Evolutionary conservation across 2,113 vertebrate genomes (phyloP), one percentile per base, ranked within the genome.

Genomic region (Murina feae): DNA sequence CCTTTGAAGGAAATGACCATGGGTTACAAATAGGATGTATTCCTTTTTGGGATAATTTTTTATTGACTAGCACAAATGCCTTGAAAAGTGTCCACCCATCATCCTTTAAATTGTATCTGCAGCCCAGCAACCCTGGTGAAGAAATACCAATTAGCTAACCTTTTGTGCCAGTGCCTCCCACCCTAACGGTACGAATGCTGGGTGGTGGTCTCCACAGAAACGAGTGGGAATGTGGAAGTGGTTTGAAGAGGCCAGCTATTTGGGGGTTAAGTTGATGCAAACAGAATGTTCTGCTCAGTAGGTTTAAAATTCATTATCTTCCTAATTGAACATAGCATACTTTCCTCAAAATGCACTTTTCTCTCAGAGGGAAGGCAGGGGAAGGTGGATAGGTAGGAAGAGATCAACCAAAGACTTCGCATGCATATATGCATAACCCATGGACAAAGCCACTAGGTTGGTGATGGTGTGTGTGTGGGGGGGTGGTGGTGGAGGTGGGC

Each of bases 291-390:
- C 51, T 82, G 39, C 71, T 18, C 42, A 86, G 51, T 76, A 82
- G 51, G n/a, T 85, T 94, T 96, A 17, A 76, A 76, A 89, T 92
- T 84, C 25, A 76, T 95, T 82, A 74, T 92, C 16, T 91, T 82
- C 78, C 55, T 86, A 89, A 83, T 5, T 69, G 42, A 91, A 78
- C 32, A 42, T 88, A 66, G 3, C n/a, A 80, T 49, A 51, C 16
- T 94, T 72, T 65, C 65, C 13, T 83, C 30, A 71, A 63, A 83
- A 69, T 80, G 71, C 74, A 16, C 17, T 90, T 94, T 81, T 69
- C 63, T 32, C 58, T 60, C 25, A 60, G 10, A 60, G 23, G 58
- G 58, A 28, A 60, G 58, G 58, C 23, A 25, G 23, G 55, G 55
- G 55, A 58, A 58, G 55, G 55, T 58, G 23, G 10, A 23, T 25